Percentiles rank a stretch among this genome's conserved stretches.
Conservation (phyloP, 2,113 vertebrate genomes). For the Hyperopisus bebe region DNA sequence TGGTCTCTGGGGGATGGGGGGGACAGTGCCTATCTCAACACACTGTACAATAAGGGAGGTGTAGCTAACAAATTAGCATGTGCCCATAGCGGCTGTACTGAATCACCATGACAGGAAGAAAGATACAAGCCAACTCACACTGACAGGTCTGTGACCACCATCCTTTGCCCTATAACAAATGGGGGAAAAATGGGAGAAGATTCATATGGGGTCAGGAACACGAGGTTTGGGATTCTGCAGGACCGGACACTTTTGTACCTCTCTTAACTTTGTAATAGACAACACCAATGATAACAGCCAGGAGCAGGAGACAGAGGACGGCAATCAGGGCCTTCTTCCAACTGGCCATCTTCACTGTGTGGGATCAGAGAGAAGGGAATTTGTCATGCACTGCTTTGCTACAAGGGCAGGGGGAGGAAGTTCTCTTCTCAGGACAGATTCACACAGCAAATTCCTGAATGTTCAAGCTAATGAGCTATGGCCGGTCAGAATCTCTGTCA, state of each 20-base stretch:
- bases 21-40: neutral
- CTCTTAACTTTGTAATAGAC: conserved; percentile 46
- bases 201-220: conserved; percentile 45
- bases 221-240: conserved; percentile 43
- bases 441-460: neutral
- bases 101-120: conserved; percentile 40
- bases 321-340: conserved; percentile 60
- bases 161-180: conserved; percentile 59
- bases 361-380: conserved; percentile 11
- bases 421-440: neutral
- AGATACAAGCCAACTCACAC: conserved; percentile 63
- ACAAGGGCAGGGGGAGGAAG: neutral
- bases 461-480: neutral
- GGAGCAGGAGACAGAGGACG: conserved; percentile 34
- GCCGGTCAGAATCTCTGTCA: neutral
- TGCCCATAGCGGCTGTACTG: neutral
- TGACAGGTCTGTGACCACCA: conserved; percentile 55
- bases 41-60: neutral
- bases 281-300: conserved; percentile 29
- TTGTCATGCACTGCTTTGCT: neutral
- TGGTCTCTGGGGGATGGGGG: neutral
- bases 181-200: conserved; percentile 45
- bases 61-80: too few relatives aligned
- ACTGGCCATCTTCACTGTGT: conserved; percentile 49
- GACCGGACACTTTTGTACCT: conserved; percentile 61